Evolutionary conservation across 1,140 invertebrate genomes (phyloP), one percentile per base, ranked within the genome.

Genomic region (Leptinotarsa defecta): DNA sequence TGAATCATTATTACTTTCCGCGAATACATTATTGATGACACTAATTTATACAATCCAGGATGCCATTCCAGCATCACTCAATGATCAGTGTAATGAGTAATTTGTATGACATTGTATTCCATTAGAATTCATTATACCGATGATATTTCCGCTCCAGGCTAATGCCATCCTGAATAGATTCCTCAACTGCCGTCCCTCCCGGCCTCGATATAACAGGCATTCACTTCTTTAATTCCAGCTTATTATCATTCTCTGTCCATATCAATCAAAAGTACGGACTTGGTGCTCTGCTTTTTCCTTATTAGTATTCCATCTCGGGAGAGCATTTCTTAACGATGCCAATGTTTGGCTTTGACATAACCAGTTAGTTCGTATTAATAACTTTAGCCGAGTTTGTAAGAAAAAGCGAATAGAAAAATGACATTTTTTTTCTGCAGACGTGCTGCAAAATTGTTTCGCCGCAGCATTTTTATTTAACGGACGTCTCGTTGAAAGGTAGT

Each of bases 321-420:
- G 67, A 69, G 79, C 77, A 74, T 77, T 76, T 76, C 77, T 81
- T 84, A 84, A 84, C 83, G 83, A 84, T 74, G 81, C 75, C 83
- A 79, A 84, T 84, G 83, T 83, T 85, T 85, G 84, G 84, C 79
- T 85, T 85, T 85, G 84, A 85, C 84, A 85, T 85, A 85, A 85
- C 84, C 84, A 85, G 84, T 85, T 85, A 85, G 84, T 84, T 82
- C 83, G 82, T 85, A 85, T 85, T 85, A 85, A 85, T 85, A 85
- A 85, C 84, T 85, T 85, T 83, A 81, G 81, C 79, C 77, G 81
- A 84, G 83, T 84, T 83, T 81, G 80, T 78, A 82, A 81, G 79
- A 84, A 85, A 83, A 84, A 83, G 78, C 80, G 80, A 81, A 83
- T 82, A 82, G 84, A 85, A 85, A 85, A 85, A 84, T 85, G 84